These are phyloP conservation scores for Emys orbicularis DNA, from an alignment of 2,797 vertebrate species.

Conservation along the genomic window DNA sequence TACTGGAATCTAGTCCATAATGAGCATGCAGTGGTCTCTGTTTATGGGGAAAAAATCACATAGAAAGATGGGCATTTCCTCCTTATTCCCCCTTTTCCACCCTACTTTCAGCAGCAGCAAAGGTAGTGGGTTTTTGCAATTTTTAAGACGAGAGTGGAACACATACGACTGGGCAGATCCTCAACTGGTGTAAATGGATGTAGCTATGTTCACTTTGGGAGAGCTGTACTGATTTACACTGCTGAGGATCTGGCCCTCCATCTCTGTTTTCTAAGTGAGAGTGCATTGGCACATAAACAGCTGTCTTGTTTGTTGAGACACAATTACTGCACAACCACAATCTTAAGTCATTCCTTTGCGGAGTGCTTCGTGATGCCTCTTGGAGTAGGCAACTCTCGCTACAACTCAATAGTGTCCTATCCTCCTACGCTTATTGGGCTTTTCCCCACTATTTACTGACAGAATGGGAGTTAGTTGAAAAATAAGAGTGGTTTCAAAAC, in stretches of 20 bases:
- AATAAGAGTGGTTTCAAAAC: background rate
- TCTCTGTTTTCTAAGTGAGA: background rate
- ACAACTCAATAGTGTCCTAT: fast-evolving
- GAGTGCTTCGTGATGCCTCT: background rate
- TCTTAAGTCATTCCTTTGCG: background rate
- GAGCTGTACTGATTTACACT: background rate
- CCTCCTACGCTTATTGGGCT: background rate
- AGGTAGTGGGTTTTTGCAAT: background rate
- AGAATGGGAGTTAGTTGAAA: fast-evolving
- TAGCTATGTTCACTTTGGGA: background rate
- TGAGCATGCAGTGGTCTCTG: background rate
- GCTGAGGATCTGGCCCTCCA: background rate
- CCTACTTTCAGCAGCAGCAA: background rate
- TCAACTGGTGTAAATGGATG: background rate
- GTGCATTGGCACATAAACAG: background rate
- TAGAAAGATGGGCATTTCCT: background rate
- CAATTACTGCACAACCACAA: background rate
- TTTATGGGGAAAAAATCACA: background rate
- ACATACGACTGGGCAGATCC: background rate
- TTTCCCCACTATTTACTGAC: background rate
- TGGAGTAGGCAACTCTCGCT: background rate
- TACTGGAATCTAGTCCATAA: background rate
- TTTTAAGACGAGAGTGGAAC: background rate
- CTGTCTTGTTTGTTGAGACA: background rate
- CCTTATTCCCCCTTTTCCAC: background rate